phyloP scores from a whole-genome alignment of 2,113 vertebrate genomes.

The Campylomormyrus tamandua region DNA sequence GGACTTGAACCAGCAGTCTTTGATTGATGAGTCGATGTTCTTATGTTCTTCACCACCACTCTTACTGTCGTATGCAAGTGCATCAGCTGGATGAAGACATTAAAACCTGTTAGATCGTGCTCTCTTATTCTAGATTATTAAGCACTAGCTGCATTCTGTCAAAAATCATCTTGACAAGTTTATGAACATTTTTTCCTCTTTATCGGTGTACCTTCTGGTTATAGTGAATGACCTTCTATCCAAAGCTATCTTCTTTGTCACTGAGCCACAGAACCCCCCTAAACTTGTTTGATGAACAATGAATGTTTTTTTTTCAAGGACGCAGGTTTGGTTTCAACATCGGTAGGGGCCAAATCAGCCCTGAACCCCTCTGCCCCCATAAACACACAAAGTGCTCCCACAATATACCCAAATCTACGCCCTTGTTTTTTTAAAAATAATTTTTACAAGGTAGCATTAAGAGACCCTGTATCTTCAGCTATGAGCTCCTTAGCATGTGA shows the following conservation, averaged over 20 bases:
- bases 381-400: neutral
- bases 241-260: neutral
- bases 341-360: neutral
- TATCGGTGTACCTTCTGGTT: neutral
- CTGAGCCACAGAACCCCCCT: neutral
- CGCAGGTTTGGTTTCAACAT: neutral
- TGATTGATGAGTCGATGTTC: neutral
- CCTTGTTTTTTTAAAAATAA: neutral
- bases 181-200: neutral
- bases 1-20: neutral
- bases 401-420: neutral
- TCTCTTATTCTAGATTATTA: neutral
- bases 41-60: neutral
- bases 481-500: neutral
- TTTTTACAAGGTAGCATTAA: neutral
- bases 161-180: neutral
- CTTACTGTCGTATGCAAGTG: neutral
- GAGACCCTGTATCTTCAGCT: neutral
- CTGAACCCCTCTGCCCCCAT: neutral
- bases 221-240: neutral
- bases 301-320: neutral
- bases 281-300: neutral
- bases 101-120: neutral
- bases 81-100: neutral
- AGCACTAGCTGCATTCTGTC: neutral